Base-by-base conservation (phyloP, 2,888 invertebrate genomes). In the Bruchidius siliquastri region DNA sequence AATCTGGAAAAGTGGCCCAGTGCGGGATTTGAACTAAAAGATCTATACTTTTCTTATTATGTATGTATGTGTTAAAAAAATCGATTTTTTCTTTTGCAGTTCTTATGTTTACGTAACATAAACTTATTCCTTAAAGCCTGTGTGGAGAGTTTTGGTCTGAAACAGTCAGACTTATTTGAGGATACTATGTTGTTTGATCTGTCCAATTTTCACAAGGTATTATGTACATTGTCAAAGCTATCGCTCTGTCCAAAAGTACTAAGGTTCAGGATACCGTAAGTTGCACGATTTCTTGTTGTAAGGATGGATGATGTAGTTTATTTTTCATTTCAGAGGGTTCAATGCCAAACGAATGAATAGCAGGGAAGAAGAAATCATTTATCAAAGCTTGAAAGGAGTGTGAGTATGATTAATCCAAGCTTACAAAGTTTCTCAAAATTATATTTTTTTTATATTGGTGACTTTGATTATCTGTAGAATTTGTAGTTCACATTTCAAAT, bases 181-280 rank as follows among this genome's bases (percentile, higher is more conserved):
- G 94, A 97, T 0, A 91, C 93, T n/a, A 96, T 97, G 93, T 89
- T 99, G 72, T 99, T 97, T 85, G 97, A 98, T 86, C 89, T 98
- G 80, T 94, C 96, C 72, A 96, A 98, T 88, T 99, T 99, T 87
- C 95, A 96, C 87, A 92, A 95, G 84, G 98, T 98, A 67, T 88
- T 98, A 76, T 94, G 95, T 84, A 97, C 97, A 0, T 88, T 98
- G 73, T 96, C 97, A 8, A 94, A 93, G 83, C 89, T 98, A 75
- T 98, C 97, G 73, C 92, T 94, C 83, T 93, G 93, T 80, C 89
- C 92, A 0, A 93, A 93, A 86, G 92, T 93, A 20, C 88, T 89
- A 72, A 86, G 87, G 78, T 90, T 90, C 82, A 92, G 92, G 83
- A 90, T 95, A 81, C 88, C 89, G 96, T 96, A 88, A 93, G 95